Base-by-base conservation (phyloP, 2,113 vertebrate genomes). In the Falcunculus frontatus region DNA sequence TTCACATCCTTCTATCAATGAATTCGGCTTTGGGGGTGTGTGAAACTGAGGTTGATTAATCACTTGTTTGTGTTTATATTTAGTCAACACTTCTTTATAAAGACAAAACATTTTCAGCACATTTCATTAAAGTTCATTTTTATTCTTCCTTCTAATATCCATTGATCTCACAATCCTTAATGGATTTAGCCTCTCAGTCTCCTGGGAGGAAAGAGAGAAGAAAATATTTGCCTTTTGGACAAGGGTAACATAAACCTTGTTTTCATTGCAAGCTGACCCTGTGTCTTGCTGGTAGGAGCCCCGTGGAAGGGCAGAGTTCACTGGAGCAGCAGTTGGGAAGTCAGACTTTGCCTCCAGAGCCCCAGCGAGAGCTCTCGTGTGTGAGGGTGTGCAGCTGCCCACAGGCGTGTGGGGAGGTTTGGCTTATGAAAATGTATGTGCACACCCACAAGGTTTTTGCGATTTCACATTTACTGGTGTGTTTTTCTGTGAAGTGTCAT, bases 211-310 rank as follows among this genome's bases (percentile, higher is more conserved):
- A 92, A 37, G 82, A 64, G 75, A 91, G 82, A 83, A 72, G 17
- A 74, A 88, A 91, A 90, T 72, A 62, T 91, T 95, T 90, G 78
- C 70, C 42, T 89, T 89, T 74, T 56, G 76, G 68, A 91, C 27
- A 8, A 50, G 60, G 47, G 47, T 55, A 84, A 55, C 41, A 20
- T 41, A 76, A 72, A 68, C 76, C 80, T 88, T 84, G 60, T 72
- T 93, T 94, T 60, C 50, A 9, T 37, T 90, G 92, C 23, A 63
- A 78, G 79, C 76, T 11, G 69, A 68, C 79, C 49, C 57, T 4
- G 47, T n/a, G 87, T 32, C 42, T 63, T 44, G 50, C 83, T 84
- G 88, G 42, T n/a, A 8, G 16, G 3, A 47, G 55, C 55, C 59
- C 59, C 0, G 67, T n/a, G 56, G 8, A 44, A 30, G 84, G 70